phyloP scores from a whole-genome alignment of 2,797 vertebrate species.

The Synaphobranchus kaupii region DNA sequence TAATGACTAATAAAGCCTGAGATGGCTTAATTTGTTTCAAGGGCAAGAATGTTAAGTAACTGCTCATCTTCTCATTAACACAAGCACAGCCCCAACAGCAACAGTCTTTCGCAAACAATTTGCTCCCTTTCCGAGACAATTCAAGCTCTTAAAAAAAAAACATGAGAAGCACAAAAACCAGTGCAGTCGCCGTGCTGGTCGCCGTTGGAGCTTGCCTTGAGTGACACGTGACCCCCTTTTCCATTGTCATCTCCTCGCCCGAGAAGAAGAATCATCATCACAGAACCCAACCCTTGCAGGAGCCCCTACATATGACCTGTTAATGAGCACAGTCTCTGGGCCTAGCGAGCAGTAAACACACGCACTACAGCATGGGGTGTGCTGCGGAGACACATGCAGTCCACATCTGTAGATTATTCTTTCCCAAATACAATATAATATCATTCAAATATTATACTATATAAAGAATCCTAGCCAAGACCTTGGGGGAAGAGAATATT shows the following conservation, averaged over 20 bases:
- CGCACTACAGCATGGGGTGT: not conserved
- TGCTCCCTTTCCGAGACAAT: not conserved
- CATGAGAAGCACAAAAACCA: not conserved
- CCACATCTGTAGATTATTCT: not conserved
- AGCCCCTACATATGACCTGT: not conserved
- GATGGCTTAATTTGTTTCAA: not conserved
- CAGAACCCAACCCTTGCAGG: constrained; percentile 50
- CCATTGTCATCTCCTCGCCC: not conserved
- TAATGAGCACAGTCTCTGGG: not conserved
- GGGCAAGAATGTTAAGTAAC: not conserved
- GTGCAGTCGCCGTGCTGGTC: not conserved
- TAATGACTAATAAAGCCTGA: not conserved
- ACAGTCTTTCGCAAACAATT: not conserved
- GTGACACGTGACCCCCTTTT: constrained; percentile 29
- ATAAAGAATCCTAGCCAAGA: not conserved
- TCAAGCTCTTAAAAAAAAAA: not conserved
- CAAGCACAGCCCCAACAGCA: not conserved
- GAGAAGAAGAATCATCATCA: constrained; percentile 37
- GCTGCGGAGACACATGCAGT: not conserved
- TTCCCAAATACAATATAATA: not conserved
- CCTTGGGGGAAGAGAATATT: not conserved
- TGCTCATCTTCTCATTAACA: not conserved
- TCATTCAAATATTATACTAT: not conserved
- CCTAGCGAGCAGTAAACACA: not conserved
- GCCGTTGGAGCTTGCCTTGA: constrained; percentile 32